These are phyloP conservation scores for Dipodomys merriami DNA, from an alignment of 2,113 vertebrate genomes.

Conservation along the genomic window DNA sequence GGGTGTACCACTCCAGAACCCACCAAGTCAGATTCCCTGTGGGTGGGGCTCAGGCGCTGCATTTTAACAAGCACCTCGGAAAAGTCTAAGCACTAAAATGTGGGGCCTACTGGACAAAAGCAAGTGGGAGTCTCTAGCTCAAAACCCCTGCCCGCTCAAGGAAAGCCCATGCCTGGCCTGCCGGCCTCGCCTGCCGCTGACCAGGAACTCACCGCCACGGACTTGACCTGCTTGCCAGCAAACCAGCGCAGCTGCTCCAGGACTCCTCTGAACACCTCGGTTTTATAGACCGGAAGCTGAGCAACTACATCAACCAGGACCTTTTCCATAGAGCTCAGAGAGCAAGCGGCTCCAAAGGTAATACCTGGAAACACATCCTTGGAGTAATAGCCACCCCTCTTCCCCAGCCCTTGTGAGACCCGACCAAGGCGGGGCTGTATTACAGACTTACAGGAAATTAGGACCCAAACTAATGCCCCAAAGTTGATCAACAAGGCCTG, in stretches of 20 bases:
- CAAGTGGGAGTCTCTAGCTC: background rate
- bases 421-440: fast-evolving
- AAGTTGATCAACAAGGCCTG: background rate
- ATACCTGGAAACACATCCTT: conserved; percentile 85
- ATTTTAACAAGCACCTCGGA: background rate
- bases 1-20: background rate
- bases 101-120: background rate
- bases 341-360: conserved; percentile 91
- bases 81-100: background rate
- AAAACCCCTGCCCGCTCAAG: fast-evolving
- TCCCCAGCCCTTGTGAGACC: background rate
- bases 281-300: conserved; percentile 87
- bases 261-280: conserved; percentile 90
- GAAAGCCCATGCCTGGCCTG: fast-evolving
- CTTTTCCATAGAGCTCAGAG: conserved; percentile 88
- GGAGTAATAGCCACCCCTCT: background rate
- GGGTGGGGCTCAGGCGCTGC: background rate
- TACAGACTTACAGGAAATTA: background rate
- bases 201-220: conserved; percentile 92
- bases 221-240: conserved; percentile 95
- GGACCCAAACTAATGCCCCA: background rate
- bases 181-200: background rate
- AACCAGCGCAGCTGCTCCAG: conserved; percentile 97
- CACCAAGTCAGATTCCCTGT: background rate
- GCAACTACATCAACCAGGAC: conserved; percentile 85